Percentiles rank a stretch among this genome's conserved stretches.
These are phyloP conservation scores for Timema cristinae DNA, from an alignment of 2,888 invertebrate species.

Conservation along the genomic window DNA sequence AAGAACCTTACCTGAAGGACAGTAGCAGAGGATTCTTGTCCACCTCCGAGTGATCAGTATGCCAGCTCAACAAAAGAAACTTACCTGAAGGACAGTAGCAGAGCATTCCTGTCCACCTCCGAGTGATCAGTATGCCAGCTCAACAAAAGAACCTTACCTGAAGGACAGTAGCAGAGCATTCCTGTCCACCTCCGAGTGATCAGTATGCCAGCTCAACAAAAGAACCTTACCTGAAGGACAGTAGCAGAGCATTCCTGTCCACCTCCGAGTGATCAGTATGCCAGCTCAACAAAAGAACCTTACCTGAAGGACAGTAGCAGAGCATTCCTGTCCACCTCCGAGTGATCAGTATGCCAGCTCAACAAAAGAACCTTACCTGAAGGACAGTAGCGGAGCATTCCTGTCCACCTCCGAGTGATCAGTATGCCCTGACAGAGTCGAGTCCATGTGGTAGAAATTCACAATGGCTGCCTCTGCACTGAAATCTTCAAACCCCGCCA, in stretches of 20 bases:
- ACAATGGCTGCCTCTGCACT: conserved; percentile 90
- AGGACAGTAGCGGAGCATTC: conserved; percentile 84
- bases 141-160: conserved; percentile 55
- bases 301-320: conserved; percentile 92
- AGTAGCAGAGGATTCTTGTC: neutral
- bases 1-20: too few species aligned
- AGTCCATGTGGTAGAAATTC: conserved; percentile 92
- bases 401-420: conserved; percentile 89
- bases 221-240: conserved; percentile 74
- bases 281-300: conserved; percentile 26
- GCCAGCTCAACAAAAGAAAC: neutral
- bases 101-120: conserved; percentile 78
- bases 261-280: conserved; percentile 94
- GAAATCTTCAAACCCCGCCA: conserved; percentile 58
- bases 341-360: conserved; percentile 95
- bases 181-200: conserved; percentile 84
- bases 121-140: conserved; percentile 93
- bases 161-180: conserved; percentile 87
- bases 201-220: conserved; percentile 71
- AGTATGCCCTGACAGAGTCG: conserved; percentile 88
- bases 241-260: conserved; percentile 78
- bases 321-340: conserved; percentile 78
- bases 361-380: conserved; percentile 58
- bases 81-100: conserved; percentile 85
- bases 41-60: too few species aligned